phyloP scores from a whole-genome alignment of 2,888 invertebrate genomes.

The Caenorhabditis zanzibari region DNA sequence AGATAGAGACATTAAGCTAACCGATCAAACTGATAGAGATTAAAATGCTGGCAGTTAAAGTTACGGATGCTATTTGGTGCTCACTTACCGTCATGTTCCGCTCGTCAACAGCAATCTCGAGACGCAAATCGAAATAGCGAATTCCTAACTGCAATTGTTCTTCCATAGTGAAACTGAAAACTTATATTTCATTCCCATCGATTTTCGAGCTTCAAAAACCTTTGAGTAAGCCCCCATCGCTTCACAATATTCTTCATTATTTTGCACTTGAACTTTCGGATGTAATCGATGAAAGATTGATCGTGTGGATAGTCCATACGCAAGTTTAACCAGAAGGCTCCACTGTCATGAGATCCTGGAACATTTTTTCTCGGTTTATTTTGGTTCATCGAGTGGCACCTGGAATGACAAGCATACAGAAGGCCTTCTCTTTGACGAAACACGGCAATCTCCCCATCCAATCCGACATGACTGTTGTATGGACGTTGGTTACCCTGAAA shows the following conservation, averaged over 20 bases:
- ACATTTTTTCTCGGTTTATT: too few relatives aligned
- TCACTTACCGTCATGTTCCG: constrained; percentile 22
- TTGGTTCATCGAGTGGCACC: constrained; percentile 42
- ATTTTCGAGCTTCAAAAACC: constrained; percentile 20
- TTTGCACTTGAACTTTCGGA: constrained; percentile 17
- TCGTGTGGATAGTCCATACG: constrained; percentile 70
- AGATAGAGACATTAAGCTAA: constrained; percentile 22
- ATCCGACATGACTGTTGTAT: constrained; percentile 50
- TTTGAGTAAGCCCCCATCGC: constrained; percentile 75
- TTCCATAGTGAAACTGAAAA: constrained; percentile 55
- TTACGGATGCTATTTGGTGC: background rate
- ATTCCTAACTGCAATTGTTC: constrained; percentile 71
- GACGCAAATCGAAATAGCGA: constrained; percentile 74
- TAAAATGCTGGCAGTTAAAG: constrained; percentile 19
- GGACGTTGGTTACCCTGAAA: constrained; percentile 15
- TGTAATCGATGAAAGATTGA: constrained; percentile 51
- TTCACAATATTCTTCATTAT: constrained; percentile 58
- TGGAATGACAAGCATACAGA: constrained; percentile 68
- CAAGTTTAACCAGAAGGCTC: constrained; percentile 66
- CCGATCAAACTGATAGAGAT: constrained; percentile 6
- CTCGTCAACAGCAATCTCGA: constrained; percentile 58
- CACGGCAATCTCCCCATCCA: constrained; percentile 73
- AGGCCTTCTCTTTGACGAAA: constrained; percentile 46
- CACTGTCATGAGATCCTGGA: constrained; percentile 73
- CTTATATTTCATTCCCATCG: background rate